Evolutionary conservation across 2,113 vertebrate genomes (phyloP).

Genomic region (Probosciger aterrimus): DNA sequence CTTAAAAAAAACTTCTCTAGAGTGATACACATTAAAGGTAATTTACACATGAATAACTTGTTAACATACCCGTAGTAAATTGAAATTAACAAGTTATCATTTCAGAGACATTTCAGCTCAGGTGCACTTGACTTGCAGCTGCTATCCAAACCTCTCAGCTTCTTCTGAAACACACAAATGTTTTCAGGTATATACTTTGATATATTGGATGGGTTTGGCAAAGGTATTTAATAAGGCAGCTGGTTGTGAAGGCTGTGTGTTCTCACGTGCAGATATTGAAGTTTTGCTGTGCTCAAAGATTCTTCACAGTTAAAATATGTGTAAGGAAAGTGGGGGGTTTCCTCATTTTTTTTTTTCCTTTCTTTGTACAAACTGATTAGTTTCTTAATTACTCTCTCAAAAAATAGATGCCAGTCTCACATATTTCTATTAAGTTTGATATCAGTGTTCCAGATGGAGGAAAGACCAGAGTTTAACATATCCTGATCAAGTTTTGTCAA

Average conservation of each 20-base stretch:
- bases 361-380: neutral
- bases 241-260: neutral
- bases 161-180: neutral
- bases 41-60: neutral
- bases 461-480: neutral
- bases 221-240: neutral
- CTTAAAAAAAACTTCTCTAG: neutral
- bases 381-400: neutral
- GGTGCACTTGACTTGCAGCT: neutral
- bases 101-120: neutral
- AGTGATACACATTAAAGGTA: neutral
- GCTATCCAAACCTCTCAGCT: neutral
- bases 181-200: neutral
- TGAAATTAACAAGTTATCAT: rapidly evolving
- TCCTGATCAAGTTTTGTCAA: neutral
- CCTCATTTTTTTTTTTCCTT: neutral
- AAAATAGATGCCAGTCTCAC: neutral
- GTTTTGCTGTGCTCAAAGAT: neutral
- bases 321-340: neutral
- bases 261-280: neutral
- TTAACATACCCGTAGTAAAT: neutral
- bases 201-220: neutral
- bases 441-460: neutral
- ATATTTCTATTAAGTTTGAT: neutral
- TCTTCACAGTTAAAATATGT: neutral